Conservation (phyloP, 2,113 vertebrate species). For the Gobius niger region DNA sequence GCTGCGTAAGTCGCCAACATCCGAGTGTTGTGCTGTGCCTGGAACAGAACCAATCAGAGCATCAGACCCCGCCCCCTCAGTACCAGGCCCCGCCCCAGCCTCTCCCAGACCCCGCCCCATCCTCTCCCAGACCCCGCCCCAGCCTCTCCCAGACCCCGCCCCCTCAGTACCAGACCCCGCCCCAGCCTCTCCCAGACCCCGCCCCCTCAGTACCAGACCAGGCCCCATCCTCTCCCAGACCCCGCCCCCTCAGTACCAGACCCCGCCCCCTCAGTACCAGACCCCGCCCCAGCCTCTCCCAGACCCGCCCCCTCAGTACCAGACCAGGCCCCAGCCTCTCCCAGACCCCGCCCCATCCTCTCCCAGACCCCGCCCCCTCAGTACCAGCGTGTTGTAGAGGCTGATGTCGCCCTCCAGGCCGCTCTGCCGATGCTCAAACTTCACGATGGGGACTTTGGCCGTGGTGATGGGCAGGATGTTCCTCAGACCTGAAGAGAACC, state of each 20-base stretch:
- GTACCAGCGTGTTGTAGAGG: slow-evolving; percentile 97
- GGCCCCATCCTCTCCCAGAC: not conserved
- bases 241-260: slow-evolving; percentile 78
- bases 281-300: too few species aligned
- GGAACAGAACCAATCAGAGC: not conserved
- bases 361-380: not conserved
- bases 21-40: slow-evolving; percentile 98
- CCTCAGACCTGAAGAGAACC: slow-evolving; percentile 83
- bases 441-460: slow-evolving; percentile 99
- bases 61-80: not conserved
- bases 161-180: slow-evolving; percentile 78
- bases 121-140: too few species aligned
- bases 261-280: not conserved
- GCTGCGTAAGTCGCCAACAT: slow-evolving; percentile 97
- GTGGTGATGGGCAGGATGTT: slow-evolving; percentile 99
- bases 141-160: not conserved
- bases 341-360: not conserved
- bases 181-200: too few species aligned
- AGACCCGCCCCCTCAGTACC: not conserved
- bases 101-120: not conserved
- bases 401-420: slow-evolving; percentile 97
- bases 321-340: not conserved
- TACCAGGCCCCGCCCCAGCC: not conserved
- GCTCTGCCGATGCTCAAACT: slow-evolving; percentile 95
- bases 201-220: too few species aligned